phyloP scores from a whole-genome alignment of 2,797 vertebrate species.

The Oceanodroma leucorhoa region DNA sequence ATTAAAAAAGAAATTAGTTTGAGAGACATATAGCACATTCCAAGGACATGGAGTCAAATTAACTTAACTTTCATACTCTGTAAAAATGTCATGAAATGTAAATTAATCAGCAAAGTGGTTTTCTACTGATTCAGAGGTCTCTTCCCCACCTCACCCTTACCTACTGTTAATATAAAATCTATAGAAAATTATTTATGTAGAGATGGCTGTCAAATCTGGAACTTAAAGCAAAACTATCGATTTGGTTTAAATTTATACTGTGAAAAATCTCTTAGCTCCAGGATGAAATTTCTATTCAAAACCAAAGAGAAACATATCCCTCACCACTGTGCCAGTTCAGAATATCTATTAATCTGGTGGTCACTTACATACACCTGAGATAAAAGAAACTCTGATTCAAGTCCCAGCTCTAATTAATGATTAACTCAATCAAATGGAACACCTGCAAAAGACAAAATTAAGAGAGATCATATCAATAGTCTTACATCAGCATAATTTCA shows the following conservation, averaged over 20 bases:
- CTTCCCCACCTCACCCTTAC: background rate
- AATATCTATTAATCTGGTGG: background rate
- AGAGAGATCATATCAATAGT: background rate
- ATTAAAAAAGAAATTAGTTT: background rate
- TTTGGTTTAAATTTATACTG: background rate
- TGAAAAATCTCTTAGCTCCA: background rate
- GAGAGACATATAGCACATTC: background rate
- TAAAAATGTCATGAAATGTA: background rate
- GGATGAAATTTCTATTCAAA: background rate
- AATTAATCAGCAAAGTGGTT: background rate
- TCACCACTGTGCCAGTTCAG: background rate
- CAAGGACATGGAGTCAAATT: constrained; percentile 3
- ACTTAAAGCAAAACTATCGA: background rate
- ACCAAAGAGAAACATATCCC: background rate
- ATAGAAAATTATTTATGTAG: background rate
- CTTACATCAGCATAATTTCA: background rate
- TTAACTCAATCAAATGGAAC: background rate
- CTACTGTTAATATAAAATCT: background rate
- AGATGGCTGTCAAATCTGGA: background rate
- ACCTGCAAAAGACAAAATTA: background rate
- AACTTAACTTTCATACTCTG: background rate
- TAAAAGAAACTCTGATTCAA: background rate
- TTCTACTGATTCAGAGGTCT: background rate
- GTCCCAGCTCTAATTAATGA: constrained; percentile 37
- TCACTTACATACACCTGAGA: background rate